phyloP scores from a whole-genome alignment of 1,140 invertebrate genomes.

The Diploscapter pachys region DNA sequence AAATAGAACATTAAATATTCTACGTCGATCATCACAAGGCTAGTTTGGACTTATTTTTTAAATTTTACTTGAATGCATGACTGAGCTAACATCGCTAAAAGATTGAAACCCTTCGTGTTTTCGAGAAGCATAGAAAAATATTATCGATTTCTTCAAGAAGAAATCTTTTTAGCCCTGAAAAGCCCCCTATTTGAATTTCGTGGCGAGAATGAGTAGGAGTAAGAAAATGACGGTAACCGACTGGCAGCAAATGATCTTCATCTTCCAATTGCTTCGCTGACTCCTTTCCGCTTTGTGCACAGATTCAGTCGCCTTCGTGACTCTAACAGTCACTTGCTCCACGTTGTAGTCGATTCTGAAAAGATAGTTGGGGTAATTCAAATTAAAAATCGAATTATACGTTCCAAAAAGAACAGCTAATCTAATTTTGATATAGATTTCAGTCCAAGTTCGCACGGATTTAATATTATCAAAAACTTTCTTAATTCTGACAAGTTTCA shows the following conservation, averaged over 20 bases:
- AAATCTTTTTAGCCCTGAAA: not conserved
- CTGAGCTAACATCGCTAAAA: no score
- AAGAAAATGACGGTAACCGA: slow-evolving; percentile 60
- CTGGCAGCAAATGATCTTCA: slow-evolving; percentile 61
- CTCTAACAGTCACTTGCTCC: slow-evolving; percentile 60
- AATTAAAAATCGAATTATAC: no score
- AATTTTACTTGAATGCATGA: no score
- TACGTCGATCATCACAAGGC: no score
- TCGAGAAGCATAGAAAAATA: not conserved
- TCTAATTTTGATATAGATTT: not conserved
- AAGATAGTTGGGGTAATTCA: not conserved
- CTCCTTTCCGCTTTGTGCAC: slow-evolving; percentile 63
- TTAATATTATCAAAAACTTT: not conserved
- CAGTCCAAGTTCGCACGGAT: not conserved
- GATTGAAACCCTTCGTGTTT: no score
- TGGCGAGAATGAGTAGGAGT: slow-evolving; percentile 60
- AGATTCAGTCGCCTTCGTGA: slow-evolving; percentile 61
- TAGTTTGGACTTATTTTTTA: no score
- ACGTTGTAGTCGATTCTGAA: slow-evolving; percentile 62
- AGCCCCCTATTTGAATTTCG: slow-evolving; percentile 58
- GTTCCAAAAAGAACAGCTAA: not conserved
- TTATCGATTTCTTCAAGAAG: not conserved
- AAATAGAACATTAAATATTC: no score
- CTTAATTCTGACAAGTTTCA: no score
- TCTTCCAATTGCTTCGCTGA: slow-evolving; percentile 63